Conservation (phyloP, 2,797 vertebrate genomes). For the Typhlichthys eigenmanni region DNA sequence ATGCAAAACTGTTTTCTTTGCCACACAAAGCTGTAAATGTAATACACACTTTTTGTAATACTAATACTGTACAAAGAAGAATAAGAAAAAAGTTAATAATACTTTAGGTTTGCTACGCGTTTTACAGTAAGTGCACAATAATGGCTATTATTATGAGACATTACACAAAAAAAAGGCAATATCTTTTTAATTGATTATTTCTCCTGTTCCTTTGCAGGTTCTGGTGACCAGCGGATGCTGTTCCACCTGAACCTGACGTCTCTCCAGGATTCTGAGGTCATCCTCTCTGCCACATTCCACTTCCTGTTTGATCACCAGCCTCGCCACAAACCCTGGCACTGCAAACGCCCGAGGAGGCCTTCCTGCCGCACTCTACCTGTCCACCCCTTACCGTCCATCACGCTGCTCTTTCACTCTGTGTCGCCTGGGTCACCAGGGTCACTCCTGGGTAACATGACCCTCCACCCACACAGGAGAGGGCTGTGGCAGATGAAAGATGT, state of each 20-base stretch:
- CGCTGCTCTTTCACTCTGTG: constrained; percentile 76
- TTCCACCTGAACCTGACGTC: constrained; percentile 88
- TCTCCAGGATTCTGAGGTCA: constrained; percentile 88
- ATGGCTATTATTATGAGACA: not conserved
- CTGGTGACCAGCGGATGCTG: constrained; percentile 46
- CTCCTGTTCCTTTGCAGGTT: constrained; percentile 66
- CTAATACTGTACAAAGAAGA: too few species aligned
- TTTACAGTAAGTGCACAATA: not conserved
- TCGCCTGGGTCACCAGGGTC: constrained; percentile 68
- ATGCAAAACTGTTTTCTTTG: too few species aligned
- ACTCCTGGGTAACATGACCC: constrained; percentile 82
- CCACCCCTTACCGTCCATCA: constrained; percentile 65
- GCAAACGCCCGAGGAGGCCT: constrained; percentile 83
- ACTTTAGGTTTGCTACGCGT: too few species aligned
- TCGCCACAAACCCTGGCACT: constrained; percentile 74
- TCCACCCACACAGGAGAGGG: constrained; percentile 79
- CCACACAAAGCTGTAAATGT: too few species aligned
- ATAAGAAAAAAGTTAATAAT: too few species aligned
- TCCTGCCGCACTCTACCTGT: constrained; percentile 77
- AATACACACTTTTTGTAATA: too few species aligned
- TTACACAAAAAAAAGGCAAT: not conserved
- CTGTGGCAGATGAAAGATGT: constrained; percentile 89
- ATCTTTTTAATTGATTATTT: constrained; percentile 23
- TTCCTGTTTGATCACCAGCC: constrained; percentile 78
- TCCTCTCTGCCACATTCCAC: constrained; percentile 87